Conservation (phyloP, 2,113 vertebrate genomes). For the Coturnix japonica region DNA sequence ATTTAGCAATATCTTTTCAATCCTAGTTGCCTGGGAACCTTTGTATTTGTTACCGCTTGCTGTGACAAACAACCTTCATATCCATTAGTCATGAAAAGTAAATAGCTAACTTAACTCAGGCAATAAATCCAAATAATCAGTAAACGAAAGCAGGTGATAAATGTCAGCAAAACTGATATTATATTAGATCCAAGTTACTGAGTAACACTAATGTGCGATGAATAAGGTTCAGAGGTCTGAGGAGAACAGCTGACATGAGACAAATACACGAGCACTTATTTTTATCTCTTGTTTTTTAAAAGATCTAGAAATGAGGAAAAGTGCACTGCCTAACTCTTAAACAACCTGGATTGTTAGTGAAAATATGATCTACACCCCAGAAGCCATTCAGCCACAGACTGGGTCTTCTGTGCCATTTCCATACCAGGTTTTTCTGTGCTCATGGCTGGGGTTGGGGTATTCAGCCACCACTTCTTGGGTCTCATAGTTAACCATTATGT, state of each 20-base stretch:
- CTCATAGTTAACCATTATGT: neutral
- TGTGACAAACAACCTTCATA: conserved; percentile 52
- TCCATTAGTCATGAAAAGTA: conserved; percentile 65
- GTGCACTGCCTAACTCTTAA: neutral
- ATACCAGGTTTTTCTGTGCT: neutral
- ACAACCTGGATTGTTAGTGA: neutral
- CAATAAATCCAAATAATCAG: conserved; percentile 74
- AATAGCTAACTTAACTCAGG: conserved; percentile 60
- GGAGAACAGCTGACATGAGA: conserved; percentile 33
- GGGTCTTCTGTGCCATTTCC: rapidly evolving
- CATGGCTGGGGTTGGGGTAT: neutral
- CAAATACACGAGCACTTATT: neutral
- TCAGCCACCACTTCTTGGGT: neutral
- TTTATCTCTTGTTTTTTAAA: conserved; percentile 14
- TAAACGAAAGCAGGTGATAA: conserved; percentile 53
- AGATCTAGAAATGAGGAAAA: conserved; percentile 10
- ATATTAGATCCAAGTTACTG: conserved; percentile 43
- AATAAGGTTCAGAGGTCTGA: conserved; percentile 55
- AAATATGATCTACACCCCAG: neutral
- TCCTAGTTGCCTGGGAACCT: conserved; percentile 46
- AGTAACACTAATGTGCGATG: conserved; percentile 53
- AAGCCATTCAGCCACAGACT: neutral
- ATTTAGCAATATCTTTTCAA: neutral
- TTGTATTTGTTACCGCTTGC: neutral
- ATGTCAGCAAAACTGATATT: conserved; percentile 54